These are phyloP conservation scores for Magallana gigas DNA, from an alignment of 1,140 invertebrate species.

Conservation along the genomic window DNA sequence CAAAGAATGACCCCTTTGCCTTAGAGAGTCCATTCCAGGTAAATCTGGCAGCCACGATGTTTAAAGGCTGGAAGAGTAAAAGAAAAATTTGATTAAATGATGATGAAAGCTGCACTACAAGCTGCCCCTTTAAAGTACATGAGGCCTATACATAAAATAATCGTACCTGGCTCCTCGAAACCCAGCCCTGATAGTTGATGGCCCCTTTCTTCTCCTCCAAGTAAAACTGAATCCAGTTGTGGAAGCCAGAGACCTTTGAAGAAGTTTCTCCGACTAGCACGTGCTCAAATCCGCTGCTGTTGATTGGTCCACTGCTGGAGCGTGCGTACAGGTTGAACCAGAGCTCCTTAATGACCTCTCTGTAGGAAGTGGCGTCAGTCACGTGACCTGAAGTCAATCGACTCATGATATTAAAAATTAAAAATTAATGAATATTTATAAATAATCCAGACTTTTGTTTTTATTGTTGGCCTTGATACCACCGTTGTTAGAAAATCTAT, in stretches of 20 bases:
- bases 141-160: not conserved
- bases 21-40: constrained; percentile 50
- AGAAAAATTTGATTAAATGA: not conserved
- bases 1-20: constrained; percentile 48
- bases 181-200: constrained; percentile 65
- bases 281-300: constrained; percentile 68
- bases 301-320: constrained; percentile 46
- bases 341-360: constrained; percentile 60
- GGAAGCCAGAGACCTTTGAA: constrained; percentile 61
- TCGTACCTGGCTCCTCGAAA: constrained; percentile 56
- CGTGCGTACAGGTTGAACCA: constrained; percentile 73
- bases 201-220: constrained; percentile 59
- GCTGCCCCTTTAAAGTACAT: too few species aligned
- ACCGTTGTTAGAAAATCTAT: too few species aligned
- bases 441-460: too few species aligned
- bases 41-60: constrained; percentile 51
- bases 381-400: constrained; percentile 46
- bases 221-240: constrained; percentile 70
- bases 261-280: constrained; percentile 66
- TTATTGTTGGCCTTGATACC: too few species aligned
- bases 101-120: too few species aligned
- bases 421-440: too few species aligned
- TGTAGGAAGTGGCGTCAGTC: constrained; percentile 53
- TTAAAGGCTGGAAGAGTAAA: constrained; percentile 26
- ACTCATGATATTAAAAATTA: too few species aligned